A percentile compares a stretch with the other conserved stretches of the same genome.
Evolutionary conservation across 35 echinoderm and acorn worm genomes (phyloP).

Genomic region (Heliocidaris erythrogramma): DNA sequence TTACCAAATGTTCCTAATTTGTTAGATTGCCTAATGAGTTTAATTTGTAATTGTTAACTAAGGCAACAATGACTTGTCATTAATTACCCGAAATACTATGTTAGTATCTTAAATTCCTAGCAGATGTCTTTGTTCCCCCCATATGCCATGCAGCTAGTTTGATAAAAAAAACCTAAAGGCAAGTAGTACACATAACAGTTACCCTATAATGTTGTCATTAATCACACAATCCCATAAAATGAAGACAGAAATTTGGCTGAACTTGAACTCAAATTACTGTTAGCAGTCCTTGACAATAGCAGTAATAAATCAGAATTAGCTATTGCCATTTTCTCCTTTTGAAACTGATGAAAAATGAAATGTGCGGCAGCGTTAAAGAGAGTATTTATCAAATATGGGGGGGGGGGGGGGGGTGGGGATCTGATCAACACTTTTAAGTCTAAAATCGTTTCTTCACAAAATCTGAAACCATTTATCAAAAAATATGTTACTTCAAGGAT

Average conservation of each 20-base stretch:
- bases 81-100: not conserved
- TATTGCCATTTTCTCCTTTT: not conserved
- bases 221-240: not conserved
- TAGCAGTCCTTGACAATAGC: not conserved
- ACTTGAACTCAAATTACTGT: not conserved
- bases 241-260: not conserved
- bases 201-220: not conserved
- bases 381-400: not conserved
- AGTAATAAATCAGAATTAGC: slow-evolving; percentile 13
- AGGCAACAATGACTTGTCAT: not conserved
- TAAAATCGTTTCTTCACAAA: too few relatives aligned
- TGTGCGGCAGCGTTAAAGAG: not conserved
- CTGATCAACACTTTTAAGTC: not conserved
- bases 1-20: not conserved
- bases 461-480: too few relatives aligned
- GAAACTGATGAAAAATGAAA: not conserved
- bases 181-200: not conserved
- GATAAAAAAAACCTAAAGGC: not conserved
- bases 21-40: not conserved
- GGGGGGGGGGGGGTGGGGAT: not conserved
- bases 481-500: too few relatives aligned
- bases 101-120: not conserved
- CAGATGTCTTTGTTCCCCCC: not conserved
- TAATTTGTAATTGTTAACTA: not conserved
- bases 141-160: too few relatives aligned